These are phyloP conservation scores for Gobio occitaniae DNA, from an alignment of 2,797 vertebrate species.

Conservation along the genomic window DNA sequence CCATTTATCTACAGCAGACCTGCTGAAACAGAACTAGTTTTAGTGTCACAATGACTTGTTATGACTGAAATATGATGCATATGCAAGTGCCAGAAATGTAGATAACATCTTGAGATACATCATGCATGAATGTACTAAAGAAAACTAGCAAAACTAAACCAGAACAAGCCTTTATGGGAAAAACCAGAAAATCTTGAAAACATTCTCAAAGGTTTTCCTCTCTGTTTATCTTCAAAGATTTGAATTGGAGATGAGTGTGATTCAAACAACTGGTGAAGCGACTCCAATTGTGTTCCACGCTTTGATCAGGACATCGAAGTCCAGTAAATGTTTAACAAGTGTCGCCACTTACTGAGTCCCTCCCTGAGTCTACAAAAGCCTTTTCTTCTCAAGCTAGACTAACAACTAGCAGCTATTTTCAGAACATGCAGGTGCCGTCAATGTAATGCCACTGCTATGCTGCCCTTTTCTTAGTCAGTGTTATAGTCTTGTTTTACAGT, in stretches of 20 bases:
- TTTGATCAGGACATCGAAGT: constrained; percentile 62
- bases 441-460: too few relatives aligned
- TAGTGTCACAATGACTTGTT: not conserved
- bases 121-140: not conserved
- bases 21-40: not conserved
- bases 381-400: not conserved
- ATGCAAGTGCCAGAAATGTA: not conserved
- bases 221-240: constrained; percentile 66
- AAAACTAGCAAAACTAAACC: not conserved
- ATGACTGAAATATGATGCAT: not conserved
- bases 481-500: not conserved
- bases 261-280: constrained; percentile 50
- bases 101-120: not conserved
- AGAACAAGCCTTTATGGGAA: too few relatives aligned
- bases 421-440: not conserved
- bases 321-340: constrained; percentile 4
- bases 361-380: not conserved
- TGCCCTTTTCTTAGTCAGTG: not conserved
- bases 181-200: not conserved
- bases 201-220: not conserved
- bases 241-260: constrained; percentile 30
- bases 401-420: not conserved
- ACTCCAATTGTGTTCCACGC: constrained; percentile 59
- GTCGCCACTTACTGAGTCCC: not conserved
- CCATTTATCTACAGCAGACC: not conserved